Evolutionary conservation across 2,888 invertebrate genomes (phyloP), one percentile per base, ranked within the genome.

Genomic region (Apamea anceps): DNA sequence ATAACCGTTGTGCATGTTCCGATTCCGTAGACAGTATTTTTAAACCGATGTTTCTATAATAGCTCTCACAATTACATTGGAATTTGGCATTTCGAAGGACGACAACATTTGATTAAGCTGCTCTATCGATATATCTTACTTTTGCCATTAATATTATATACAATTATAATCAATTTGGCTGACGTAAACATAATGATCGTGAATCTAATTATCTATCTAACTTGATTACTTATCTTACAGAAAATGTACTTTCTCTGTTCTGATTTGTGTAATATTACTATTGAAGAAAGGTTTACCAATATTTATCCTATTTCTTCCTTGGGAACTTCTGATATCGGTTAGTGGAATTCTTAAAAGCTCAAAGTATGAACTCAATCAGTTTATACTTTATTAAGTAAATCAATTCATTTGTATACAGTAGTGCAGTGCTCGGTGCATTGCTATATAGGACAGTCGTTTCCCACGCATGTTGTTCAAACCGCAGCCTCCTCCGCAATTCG

Each of bases 381-480:
- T 32, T 75, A 66, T 68, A 73, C 45, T 81, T 70, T 72, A 75
- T 70, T 51, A n/a, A 82, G 37, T 73, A 73, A 81, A 83, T 84
- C 80, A 85, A 87, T 88, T 87, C 72, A 75, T 79, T 79, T 82
- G 78, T 77, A 77, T 79, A 81, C 81, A 84, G 85, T 79, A 71
- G 75, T 90, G 90, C 89, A 90, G 83, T 81, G 82, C 78, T 85
- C 79, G 79, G 81, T 89, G 89, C 87, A 87, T 88, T 91, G 85
- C 88, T 91, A 91, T 93, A 92, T 93, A 93, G 93, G 93, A 91
- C 93, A 91, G 80, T 90, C 65, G 90, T 90, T 94, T 95, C 95
- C 94, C 94, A 95, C 95, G 94, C 95, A 90, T 90, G 93, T 94
- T 93, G 92, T 91, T 89, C 88, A 88, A 91, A 93, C 93, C 92